phyloP scores from a whole-genome alignment of 1,140 invertebrate species.

The Euura lappo region DNA sequence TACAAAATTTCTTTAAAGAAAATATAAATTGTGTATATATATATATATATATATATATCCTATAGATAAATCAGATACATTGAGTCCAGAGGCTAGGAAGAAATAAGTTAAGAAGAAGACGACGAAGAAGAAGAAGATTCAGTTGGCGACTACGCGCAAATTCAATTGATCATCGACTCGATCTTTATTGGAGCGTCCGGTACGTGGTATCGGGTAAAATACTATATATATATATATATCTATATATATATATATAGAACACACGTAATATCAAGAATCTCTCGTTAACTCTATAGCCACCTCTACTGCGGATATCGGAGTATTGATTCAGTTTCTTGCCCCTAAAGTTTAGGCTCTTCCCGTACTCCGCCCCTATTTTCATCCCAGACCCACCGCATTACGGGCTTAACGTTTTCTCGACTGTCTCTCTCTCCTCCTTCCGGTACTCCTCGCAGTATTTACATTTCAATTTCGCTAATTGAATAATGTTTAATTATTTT shows the following conservation, averaged over 20 bases:
- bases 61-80: not conserved
- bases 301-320: not conserved
- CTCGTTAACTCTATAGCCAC: conserved; percentile 1
- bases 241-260: not conserved
- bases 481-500: not conserved
- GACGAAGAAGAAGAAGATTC: not conserved
- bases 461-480: conserved; percentile 1
- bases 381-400: not conserved
- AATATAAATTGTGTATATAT: not conserved
- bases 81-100: not conserved
- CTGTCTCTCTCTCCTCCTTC: not conserved
- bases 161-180: not conserved
- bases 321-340: conserved; percentile 3
- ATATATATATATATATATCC: not conserved
- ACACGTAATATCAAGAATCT: not conserved
- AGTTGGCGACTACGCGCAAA: conserved; percentile 1
- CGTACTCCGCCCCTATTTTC: not conserved
- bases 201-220: not conserved
- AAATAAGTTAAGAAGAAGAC: not conserved
- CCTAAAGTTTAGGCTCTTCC: not conserved
- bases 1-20: too few species aligned
- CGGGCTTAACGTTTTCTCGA: not conserved
- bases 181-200: not conserved
- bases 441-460: not conserved
- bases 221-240: not conserved